phyloP scores from a whole-genome alignment of 2,113 vertebrate species.

The Pollachius pollachius region DNA sequence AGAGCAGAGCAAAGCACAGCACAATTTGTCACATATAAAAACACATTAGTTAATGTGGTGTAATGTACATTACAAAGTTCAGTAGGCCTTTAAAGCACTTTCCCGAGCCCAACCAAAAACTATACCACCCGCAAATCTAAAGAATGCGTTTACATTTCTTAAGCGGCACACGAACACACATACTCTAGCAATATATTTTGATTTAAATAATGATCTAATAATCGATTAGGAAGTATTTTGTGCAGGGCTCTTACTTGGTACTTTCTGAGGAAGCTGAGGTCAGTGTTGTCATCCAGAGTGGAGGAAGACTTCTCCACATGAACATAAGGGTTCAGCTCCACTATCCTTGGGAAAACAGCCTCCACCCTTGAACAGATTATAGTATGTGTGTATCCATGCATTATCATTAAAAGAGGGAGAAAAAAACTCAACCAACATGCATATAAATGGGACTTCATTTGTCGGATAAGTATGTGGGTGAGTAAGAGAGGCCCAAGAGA shows the following conservation, averaged over 20 bases:
- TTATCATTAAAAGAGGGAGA: not conserved
- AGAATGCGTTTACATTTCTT: no score
- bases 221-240: no score
- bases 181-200: no score
- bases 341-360: constrained; percentile 81
- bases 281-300: constrained; percentile 79
- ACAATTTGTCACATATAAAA: constrained; percentile 1
- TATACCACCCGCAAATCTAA: no score
- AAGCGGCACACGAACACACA: no score
- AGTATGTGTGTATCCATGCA: not conserved
- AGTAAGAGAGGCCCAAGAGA: not conserved
- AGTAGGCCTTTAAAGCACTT: no score
- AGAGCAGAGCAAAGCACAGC: constrained; percentile 29
- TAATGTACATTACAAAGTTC: not conserved
- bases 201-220: no score
- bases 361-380: constrained; percentile 78
- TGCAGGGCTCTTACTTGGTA: constrained; percentile 77
- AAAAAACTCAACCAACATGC: not conserved
- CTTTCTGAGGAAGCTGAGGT: constrained; percentile 86
- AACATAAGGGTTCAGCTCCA: constrained; percentile 94
- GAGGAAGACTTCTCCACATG: constrained; percentile 81
- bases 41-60: not conserved
- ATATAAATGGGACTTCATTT: not conserved
- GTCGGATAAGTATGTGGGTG: not conserved
- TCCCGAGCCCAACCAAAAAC: no score